A percentile compares a stretch with the other conserved stretches of the same genome.
Conservation (phyloP, 2,888 invertebrate species). For the Andrena haemorrhoa region DNA sequence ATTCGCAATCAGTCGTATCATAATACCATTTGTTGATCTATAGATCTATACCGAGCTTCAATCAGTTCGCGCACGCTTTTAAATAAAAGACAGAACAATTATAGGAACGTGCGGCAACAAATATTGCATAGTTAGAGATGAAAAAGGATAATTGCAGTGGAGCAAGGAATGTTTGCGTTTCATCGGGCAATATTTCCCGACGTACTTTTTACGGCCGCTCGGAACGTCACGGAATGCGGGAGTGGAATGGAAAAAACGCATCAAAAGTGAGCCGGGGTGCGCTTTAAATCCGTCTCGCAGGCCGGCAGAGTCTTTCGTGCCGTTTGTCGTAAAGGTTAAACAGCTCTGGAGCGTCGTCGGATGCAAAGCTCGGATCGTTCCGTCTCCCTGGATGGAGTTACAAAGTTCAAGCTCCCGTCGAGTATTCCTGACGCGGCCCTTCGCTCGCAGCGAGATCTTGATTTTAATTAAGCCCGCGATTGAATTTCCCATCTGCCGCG, state of each 20-base stretch:
- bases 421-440: conserved; percentile 9
- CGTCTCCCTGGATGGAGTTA: neutral
- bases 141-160: neutral
- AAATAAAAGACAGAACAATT: neutral
- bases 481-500: conserved; percentile 4
- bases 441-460: conserved; percentile 21
- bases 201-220: neutral
- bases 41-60: too few species aligned
- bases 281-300: conserved; percentile 35
- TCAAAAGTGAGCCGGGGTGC: neutral
- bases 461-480: conserved; percentile 43
- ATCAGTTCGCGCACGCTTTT: too few species aligned
- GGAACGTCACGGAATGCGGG: neutral
- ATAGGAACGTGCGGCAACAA: neutral
- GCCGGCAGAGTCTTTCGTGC: conserved; percentile 20
- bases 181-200: conserved; percentile 9
- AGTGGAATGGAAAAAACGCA: neutral
- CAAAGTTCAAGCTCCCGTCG: conserved; percentile 8
- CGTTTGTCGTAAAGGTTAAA: conserved; percentile 41
- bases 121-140: neutral
- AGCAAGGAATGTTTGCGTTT: conserved; percentile 9
- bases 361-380: conserved; percentile 42
- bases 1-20: neutral
- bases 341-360: conserved; percentile 28
- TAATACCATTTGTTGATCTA: neutral